Evolutionary conservation across 2,888 invertebrate species (phyloP), one percentile per base, ranked within the genome.

Genomic region (Cecidostiba fungosa): DNA sequence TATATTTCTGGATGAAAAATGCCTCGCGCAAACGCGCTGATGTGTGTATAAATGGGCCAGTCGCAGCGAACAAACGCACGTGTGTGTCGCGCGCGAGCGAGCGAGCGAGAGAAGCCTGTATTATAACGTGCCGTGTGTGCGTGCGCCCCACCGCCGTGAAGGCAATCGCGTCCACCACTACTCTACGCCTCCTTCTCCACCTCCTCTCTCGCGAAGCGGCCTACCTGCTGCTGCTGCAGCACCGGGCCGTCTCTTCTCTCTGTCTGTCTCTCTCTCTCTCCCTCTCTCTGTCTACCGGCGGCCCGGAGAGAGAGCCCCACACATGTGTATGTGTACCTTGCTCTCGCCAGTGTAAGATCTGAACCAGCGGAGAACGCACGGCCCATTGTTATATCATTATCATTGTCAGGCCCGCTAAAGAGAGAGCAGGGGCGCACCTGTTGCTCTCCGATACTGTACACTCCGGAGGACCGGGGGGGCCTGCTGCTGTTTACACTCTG

Each of bases 341-440:
- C 90, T 92, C 93, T 91, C 54, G 54, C 93, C 93, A 93, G 93
- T 93, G 93, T 92, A 92, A 92, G 93, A 93, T 93, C 92, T 90
- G 93, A 93, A 92, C 92, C 92, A 91, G 93, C 90, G 92, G 93
- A 92, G 93, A 93, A 93, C 93, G 92, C 93, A 93, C 93, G 90
- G 92, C 91, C 91, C 91, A 93, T 93, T 93, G 93, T 93, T 92
- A 91, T 92, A 92, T 92, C 92, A 92, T 91, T 92, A 91, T 92
- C 91, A 92, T 92, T 91, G 91, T 92, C 91, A 91, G 90, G 89
- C 90, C 89, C 87, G 90, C 84, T 82, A 47, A 80, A 50, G 54
- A 23, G 8, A 59, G 54, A 62, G 47, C 50, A n/a, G 16, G 39
- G n/a, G 43, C 82, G 26, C 59, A 19, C 43, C 36, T 62, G 69